phyloP scores from a whole-genome alignment of 2,797 vertebrate genomes.

The Protonibea diacanthus region DNA sequence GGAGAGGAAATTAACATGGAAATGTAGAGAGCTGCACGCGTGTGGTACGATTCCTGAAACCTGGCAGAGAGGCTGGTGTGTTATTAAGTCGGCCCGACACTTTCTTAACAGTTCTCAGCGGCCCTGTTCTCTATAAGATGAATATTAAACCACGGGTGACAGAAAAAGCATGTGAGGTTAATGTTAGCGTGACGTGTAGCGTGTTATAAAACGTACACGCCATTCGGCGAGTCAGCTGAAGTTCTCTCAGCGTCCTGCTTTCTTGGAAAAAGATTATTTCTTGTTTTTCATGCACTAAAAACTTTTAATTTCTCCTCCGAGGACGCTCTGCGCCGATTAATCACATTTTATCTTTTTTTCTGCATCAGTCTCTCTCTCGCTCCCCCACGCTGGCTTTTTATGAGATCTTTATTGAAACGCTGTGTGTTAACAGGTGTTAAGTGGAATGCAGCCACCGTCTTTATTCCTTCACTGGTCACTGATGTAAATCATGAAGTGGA shows the following conservation, averaged over 20 bases:
- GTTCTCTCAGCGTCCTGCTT: not conserved
- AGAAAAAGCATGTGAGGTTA: not conserved
- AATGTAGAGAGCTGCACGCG: constrained; percentile 36
- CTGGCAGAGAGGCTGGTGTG: constrained; percentile 33
- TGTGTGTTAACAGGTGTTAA: constrained; percentile 36
- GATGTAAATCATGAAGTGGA: constrained; percentile 51
- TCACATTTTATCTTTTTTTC: constrained; percentile 28
- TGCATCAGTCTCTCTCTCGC: constrained; percentile 10
- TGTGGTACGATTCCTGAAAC: constrained; percentile 48
- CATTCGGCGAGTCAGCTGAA: not conserved
- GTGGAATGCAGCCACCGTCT: constrained; percentile 40
- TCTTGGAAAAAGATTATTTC: constrained; percentile 6
- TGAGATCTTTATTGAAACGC: constrained; percentile 4
- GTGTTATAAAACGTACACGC: too few relatives aligned
- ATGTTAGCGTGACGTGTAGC: not conserved
- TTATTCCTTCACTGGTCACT: constrained; percentile 8
- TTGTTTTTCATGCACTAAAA: constrained; percentile 34
- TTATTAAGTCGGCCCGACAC: constrained; percentile 39
- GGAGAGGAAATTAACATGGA: constrained; percentile 62
- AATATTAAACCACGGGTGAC: constrained; percentile 23
- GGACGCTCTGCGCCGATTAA: constrained; percentile 24
- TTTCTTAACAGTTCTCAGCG: constrained; percentile 44
- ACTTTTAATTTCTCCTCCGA: constrained; percentile 37
- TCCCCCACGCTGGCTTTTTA: constrained; percentile 6
- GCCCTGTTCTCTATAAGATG: constrained; percentile 15